These are phyloP conservation scores for Cremastobaeus sp. DNA, from an alignment of 2,888 invertebrate species.

Conservation along the genomic window DNA sequence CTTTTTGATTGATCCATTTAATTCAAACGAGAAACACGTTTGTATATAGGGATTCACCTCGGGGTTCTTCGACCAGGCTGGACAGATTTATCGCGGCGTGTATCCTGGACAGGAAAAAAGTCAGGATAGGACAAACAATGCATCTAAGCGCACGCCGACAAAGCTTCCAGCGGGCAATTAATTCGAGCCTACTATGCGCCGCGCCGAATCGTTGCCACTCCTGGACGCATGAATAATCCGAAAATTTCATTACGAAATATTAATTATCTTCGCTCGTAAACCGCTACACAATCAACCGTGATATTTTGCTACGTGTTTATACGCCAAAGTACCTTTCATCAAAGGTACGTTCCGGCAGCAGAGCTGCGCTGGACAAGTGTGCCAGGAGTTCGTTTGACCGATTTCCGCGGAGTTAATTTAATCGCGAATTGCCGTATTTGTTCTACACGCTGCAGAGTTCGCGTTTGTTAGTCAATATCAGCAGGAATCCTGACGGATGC, in stretches of 20 bases:
- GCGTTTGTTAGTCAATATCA: neutral
- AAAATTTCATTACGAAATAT: slow-evolving; percentile 45
- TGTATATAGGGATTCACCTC: neutral
- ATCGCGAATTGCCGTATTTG: slow-evolving; percentile 20
- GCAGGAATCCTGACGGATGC: neutral
- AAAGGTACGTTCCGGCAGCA: slow-evolving; percentile 10
- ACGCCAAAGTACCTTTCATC: slow-evolving; percentile 30
- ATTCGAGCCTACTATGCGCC: slow-evolving; percentile 33
- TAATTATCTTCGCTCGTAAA: slow-evolving; percentile 28
- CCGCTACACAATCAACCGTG: slow-evolving; percentile 2
- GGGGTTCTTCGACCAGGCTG: neutral
- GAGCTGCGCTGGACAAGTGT: neutral
- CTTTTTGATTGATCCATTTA: slow-evolving; percentile 12
- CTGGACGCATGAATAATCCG: slow-evolving; percentile 17
- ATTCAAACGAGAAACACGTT: neutral
- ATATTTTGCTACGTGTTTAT: slow-evolving; percentile 18
- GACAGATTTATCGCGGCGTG: slow-evolving; percentile 32
- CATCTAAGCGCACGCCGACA: slow-evolving; percentile 11
- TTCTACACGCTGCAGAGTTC: neutral
- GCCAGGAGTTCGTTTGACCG: slow-evolving; percentile 1
- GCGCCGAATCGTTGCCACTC: neutral
- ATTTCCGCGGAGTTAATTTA: slow-evolving; percentile 13
- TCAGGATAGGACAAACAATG: slow-evolving; percentile 29
- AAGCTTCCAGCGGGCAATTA: slow-evolving; percentile 33
- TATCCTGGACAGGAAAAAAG: slow-evolving; percentile 14